Conservation (phyloP, 2,888 invertebrate species). For the Tortricodes alternella region DNA sequence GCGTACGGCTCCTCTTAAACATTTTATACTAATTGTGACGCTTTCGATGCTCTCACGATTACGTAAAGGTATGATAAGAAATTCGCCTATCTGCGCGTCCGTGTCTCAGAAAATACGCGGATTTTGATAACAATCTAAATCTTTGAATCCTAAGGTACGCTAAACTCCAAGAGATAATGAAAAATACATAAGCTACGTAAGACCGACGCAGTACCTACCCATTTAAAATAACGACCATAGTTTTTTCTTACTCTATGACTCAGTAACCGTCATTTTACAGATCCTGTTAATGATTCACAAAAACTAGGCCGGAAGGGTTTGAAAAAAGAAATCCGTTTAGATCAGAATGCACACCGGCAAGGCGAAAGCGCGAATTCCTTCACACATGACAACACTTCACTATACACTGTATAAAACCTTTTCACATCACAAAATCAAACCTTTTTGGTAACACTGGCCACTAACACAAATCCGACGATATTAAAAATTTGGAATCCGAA, state of each 20-base stretch:
- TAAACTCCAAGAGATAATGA: no score
- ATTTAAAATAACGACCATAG: not conserved
- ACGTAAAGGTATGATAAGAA: no score
- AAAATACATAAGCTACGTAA: not conserved
- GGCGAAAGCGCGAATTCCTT: not conserved
- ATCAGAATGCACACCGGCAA: not conserved
- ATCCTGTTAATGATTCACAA: not conserved
- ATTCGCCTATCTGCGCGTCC: no score
- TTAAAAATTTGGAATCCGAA: not conserved
- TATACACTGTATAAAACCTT: not conserved
- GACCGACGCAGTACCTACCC: not conserved
- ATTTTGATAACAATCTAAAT: no score
- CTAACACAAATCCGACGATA: not conserved
- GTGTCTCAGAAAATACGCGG: no score
- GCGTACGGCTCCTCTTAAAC: no score
- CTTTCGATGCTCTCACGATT: no score
- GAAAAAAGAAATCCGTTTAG: conserved; percentile 7
- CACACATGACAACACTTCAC: conserved; percentile 6
- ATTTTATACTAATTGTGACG: no score
- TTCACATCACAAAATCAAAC: not conserved
- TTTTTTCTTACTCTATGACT: not conserved
- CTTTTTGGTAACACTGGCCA: conserved; percentile 9
- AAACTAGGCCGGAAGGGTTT: conserved; percentile 2
- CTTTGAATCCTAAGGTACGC: no score
- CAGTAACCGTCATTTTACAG: conserved; percentile 5